phyloP scores from a whole-genome alignment of 1,140 invertebrate genomes.

The Bombus terrestris region DNA sequence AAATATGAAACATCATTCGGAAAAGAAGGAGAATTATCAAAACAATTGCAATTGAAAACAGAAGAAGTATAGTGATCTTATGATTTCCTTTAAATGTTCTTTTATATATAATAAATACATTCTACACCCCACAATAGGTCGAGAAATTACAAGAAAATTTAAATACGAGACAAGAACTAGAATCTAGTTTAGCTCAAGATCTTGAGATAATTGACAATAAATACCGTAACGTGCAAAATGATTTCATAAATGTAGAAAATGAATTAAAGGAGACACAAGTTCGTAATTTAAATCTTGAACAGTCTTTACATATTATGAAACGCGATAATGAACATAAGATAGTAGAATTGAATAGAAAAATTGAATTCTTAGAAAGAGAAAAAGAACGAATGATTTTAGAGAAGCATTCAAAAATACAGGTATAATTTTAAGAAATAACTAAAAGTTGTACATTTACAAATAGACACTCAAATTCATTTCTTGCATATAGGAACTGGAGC shows the following conservation, averaged over 20 bases:
- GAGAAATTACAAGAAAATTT: slow-evolving; percentile 4
- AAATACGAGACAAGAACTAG: slow-evolving; percentile 9
- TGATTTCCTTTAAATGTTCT: neutral
- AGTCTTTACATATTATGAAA: neutral
- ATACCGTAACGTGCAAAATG: neutral
- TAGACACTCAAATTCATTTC: neutral
- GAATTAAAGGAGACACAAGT: slow-evolving; percentile 28
- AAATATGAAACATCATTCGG: slow-evolving; percentile 10
- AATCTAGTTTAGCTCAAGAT: slow-evolving; percentile 29
- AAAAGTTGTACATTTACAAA: neutral
- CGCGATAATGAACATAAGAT: neutral
- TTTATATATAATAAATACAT: neutral
- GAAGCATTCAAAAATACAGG: slow-evolving; percentile 27
- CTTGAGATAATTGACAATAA: slow-evolving; percentile 6
- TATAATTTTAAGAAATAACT: neutral
- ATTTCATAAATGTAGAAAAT: slow-evolving; percentile 19
- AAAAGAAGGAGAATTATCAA: neutral
- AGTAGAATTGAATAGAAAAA: slow-evolving; percentile 9
- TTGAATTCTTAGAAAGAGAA: slow-evolving; percentile 38
- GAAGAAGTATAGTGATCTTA: slow-evolving; percentile 17
- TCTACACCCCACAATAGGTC: neutral
- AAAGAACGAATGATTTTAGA: slow-evolving; percentile 1
- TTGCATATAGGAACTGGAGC: slow-evolving; percentile 12
- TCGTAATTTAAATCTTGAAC: slow-evolving; percentile 8
- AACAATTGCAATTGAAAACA: neutral